Percentiles rank a stretch among this genome's conserved stretches.
phyloP scores from a whole-genome alignment of 2,797 vertebrate species.

The Pempheris klunzingeri region DNA sequence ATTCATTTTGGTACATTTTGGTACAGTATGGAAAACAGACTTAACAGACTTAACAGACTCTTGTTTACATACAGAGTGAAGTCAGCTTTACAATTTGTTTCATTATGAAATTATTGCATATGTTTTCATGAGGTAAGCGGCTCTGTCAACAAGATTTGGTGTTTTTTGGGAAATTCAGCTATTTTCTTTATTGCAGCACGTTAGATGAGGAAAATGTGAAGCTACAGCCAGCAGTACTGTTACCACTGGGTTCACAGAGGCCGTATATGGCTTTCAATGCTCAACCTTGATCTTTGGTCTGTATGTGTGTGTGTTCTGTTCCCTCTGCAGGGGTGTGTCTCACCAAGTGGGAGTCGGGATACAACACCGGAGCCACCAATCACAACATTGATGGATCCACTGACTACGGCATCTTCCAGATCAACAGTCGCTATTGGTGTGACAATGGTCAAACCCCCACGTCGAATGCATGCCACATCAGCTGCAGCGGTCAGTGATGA shows the following conservation, averaged over 20 bases:
- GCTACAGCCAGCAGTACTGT: no score
- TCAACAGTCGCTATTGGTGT: slow-evolving; percentile 88
- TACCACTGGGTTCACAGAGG: no score
- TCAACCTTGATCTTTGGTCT: no score
- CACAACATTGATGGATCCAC: slow-evolving; percentile 81
- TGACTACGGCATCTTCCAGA: slow-evolving; percentile 85
- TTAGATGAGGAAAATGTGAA: no score
- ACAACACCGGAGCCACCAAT: slow-evolving; percentile 64
- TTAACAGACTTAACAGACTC: no score
- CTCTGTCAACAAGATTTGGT: no score
- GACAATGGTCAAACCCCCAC: neutral
- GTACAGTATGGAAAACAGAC: neutral
- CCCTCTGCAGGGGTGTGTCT: slow-evolving; percentile 85
- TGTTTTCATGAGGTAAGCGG: neutral
- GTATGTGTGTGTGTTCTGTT: slow-evolving; percentile 1
- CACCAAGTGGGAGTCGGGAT: slow-evolving; percentile 71
- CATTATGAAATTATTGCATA: neutral
- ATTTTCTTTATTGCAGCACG: no score
- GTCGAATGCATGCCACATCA: slow-evolving; percentile 73
- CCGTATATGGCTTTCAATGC: no score
- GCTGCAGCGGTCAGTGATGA: slow-evolving; percentile 75
- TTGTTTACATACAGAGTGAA: neutral
- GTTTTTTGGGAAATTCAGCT: no score
- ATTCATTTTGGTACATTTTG: slow-evolving; percentile 7
- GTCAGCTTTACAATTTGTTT: neutral